A percentile compares a stretch with the other conserved stretches of the same genome.
Conservation (phyloP, 2,888 invertebrate genomes). For the Rhorus exstirpatorius region DNA sequence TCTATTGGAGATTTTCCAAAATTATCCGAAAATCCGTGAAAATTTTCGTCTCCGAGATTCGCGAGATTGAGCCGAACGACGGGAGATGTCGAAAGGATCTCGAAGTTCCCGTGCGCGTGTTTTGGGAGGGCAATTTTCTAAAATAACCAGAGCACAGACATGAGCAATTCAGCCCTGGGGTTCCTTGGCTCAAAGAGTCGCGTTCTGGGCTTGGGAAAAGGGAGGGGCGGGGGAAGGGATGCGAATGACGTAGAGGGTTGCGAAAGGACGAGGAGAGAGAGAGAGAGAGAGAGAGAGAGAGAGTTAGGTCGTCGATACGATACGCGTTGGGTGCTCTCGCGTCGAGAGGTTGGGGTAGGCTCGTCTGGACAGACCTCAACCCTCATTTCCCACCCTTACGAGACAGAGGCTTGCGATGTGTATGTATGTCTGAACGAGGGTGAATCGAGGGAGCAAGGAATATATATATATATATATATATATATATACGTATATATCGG, state of each 20-base stretch:
- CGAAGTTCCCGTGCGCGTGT: conserved; percentile 25
- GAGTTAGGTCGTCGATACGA: conserved; percentile 84
- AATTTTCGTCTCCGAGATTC: conserved; percentile 11
- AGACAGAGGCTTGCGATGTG: conserved; percentile 61
- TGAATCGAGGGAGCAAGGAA: conserved; percentile 46
- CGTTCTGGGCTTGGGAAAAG: conserved; percentile 29
- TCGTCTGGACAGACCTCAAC: conserved; percentile 75
- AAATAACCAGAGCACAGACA: conserved; percentile 31
- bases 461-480: neutral
- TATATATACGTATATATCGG: no score
- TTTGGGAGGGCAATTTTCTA: conserved; percentile 36
- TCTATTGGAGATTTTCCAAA: neutral
- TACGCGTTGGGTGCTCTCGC: conserved; percentile 75
- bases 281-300: conserved; percentile 40
- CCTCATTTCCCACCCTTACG: conserved; percentile 68
- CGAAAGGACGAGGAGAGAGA: conserved; percentile 57
- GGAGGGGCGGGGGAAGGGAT: conserved; percentile 62
- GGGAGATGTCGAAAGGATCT: neutral
- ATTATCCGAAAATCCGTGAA: conserved; percentile 11
- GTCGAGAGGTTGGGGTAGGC: conserved; percentile 85
- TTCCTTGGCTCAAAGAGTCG: conserved; percentile 57
- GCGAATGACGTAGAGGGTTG: conserved; percentile 76
- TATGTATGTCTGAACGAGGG: conserved; percentile 47
- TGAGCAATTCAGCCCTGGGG: conserved; percentile 27
- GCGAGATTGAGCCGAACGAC: conserved; percentile 20